Percentiles rank a stretch among this genome's conserved stretches.
Evolutionary conservation across 1,140 invertebrate genomes (phyloP).

Genomic region (Elymnias hypermnestra): DNA sequence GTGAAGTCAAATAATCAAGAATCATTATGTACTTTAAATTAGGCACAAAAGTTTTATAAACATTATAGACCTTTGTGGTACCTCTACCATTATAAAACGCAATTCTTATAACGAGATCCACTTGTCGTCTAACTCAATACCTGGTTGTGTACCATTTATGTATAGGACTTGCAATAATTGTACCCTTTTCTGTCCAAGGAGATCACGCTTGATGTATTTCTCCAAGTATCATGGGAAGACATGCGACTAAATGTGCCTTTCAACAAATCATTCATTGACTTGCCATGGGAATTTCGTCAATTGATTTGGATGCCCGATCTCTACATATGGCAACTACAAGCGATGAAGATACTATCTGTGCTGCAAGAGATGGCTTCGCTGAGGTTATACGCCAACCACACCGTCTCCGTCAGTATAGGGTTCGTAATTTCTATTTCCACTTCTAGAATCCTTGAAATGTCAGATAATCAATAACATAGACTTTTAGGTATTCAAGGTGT

Average conservation of each 20-base stretch:
- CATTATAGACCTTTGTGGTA: too few relatives aligned
- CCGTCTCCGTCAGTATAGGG: constrained; percentile 78
- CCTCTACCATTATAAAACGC: too few relatives aligned
- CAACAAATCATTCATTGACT: constrained; percentile 72
- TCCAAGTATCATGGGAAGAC: constrained; percentile 79
- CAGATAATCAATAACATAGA: too few relatives aligned
- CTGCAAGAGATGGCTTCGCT: constrained; percentile 78
- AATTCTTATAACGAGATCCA: too few relatives aligned
- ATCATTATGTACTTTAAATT: too few relatives aligned
- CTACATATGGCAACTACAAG: constrained; percentile 78
- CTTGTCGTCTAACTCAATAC: too few relatives aligned
- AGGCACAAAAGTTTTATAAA: too few relatives aligned
- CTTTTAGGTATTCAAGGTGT: too few relatives aligned
- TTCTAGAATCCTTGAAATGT: neutral
- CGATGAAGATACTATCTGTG: constrained; percentile 77
- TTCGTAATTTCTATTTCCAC: constrained; percentile 23
- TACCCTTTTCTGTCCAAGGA: constrained; percentile 59
- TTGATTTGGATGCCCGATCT: constrained; percentile 78
- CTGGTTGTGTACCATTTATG: neutral
- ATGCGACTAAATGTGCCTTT: constrained; percentile 61
- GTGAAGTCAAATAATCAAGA: too few relatives aligned
- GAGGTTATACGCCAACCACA: constrained; percentile 76
- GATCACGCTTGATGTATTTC: constrained; percentile 78
- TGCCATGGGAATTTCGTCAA: constrained; percentile 78
- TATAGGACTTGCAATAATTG: neutral